Base-by-base conservation (phyloP, 2,797 vertebrate genomes). In the Gymnodraco acuticeps region DNA sequence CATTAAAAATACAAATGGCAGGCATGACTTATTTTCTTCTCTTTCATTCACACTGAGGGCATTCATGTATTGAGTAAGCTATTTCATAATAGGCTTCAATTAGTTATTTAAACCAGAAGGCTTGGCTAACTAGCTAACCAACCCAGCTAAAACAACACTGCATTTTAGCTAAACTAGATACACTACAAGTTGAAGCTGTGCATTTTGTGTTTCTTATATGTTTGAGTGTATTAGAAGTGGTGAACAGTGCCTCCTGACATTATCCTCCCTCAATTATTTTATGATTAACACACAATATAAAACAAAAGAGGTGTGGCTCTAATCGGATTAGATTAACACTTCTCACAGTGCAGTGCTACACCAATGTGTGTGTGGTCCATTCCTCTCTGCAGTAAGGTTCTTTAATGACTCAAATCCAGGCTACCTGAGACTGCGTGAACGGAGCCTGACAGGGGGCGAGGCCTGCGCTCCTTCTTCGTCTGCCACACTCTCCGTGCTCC, bases 371-470 rank as follows among this genome's bases (percentile, higher is more conserved):
- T 12, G 63, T 14, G 43, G 42, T 38, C 17, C 42, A 17, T 9
- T 56, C 11, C 65, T 31, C 23, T 46, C 15, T 0, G 2, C 9
- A 1, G n/a, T 23, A 2, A 1, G 42, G 9, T 43, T 3, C 9
- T 12, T 27, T 13, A 15, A 33, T 1, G 16, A 55, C 46, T 19
- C 4, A 50, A 54, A 38, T 38, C 55, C 4, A 23, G n/a, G 9
- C 17, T 88, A 98, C 97, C 97, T 98, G 92, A 98, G 95, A 88
- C 97, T 98, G 75, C 97, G 90, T 53, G 97, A 97, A 9, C 97
- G 96, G 1, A 96, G 91, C 15, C 96, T 95, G 80, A 95, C 88
- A 64, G 93, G 92, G 17, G 96, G 95, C 0, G 94, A 93, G 19
- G 86, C 85, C 64, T 94, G 82, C 0, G 93, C 74, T 8, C 94